Percentiles rank a stretch among this genome's conserved stretches.
These are phyloP conservation scores for Dugesia japonica DNA, from an alignment of 2,888 invertebrate genomes.

Conservation along the genomic window DNA sequence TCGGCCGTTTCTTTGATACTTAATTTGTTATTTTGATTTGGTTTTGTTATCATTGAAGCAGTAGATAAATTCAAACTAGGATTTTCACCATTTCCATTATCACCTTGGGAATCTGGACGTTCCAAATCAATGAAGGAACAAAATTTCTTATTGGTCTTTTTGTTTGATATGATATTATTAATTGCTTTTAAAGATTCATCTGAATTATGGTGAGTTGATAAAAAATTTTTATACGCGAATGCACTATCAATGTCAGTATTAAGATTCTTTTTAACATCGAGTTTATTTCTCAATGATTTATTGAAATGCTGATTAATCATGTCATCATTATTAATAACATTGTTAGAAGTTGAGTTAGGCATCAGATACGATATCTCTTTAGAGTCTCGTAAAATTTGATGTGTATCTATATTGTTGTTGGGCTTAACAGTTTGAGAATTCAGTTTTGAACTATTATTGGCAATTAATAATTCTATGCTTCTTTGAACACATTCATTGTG, in stretches of 20 bases:
- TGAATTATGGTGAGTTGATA: not conserved
- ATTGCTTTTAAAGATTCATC: not conserved
- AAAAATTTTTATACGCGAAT: not conserved
- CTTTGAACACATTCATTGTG: not conserved
- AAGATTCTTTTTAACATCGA: not conserved
- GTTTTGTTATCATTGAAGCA: not conserved
- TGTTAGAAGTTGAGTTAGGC: not conserved
- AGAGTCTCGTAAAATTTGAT: constrained; percentile 5
- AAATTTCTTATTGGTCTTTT: not conserved
- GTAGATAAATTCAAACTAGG: not conserved
- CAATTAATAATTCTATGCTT: constrained; percentile 9
- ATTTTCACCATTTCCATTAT: not conserved
- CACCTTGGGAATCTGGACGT: not conserved
- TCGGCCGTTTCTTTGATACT: constrained; percentile 7
- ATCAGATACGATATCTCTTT: constrained; percentile 14
- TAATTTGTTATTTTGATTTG: constrained; percentile 8
- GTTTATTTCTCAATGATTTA: not conserved
- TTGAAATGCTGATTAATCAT: constrained; percentile 20
- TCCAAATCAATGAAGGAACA: not conserved
- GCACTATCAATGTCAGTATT: not conserved
- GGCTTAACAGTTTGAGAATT: not conserved
- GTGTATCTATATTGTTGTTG: not conserved
- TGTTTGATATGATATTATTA: not conserved
- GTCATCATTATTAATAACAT: not conserved
- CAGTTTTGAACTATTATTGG: constrained; percentile 9